phyloP scores from a whole-genome alignment of 2,888 invertebrate species.

The Drosophila borealis region DNA sequence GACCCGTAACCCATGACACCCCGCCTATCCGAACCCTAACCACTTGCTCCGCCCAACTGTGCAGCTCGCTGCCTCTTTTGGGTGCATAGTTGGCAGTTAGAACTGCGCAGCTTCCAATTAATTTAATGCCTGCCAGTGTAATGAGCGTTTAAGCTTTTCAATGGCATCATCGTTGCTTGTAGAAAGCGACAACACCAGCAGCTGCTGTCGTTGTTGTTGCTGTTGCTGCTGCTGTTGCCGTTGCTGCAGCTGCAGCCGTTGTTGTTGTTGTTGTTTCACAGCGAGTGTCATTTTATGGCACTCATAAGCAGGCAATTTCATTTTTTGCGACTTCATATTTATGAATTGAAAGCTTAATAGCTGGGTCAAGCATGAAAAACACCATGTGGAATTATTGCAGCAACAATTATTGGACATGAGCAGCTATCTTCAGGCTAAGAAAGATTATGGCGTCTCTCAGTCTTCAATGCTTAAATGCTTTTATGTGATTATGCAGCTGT shows the following conservation, averaged over 20 bases:
- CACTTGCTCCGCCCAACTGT: constrained; percentile 45
- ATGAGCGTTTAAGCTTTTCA: constrained; percentile 79
- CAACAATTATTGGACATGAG: constrained; percentile 32
- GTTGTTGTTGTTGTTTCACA: constrained; percentile 3
- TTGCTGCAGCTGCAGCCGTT: constrained; percentile 5
- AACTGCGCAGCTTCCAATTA: constrained; percentile 76
- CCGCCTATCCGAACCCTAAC: constrained; percentile 6
- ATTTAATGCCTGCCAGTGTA: constrained; percentile 81
- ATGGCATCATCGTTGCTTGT: constrained; percentile 57
- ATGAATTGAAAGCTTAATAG: constrained; percentile 59
- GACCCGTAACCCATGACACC: neutral
- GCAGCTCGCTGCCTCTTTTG: constrained; percentile 41
- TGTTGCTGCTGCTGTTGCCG: constrained; percentile 7
- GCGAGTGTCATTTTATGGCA: constrained; percentile 58
- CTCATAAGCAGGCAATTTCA: constrained; percentile 55
- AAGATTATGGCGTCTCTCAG: constrained; percentile 19
- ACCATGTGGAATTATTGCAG: constrained; percentile 31
- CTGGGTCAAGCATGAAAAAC: constrained; percentile 32
- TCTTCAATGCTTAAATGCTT: neutral
- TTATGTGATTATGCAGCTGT: neutral
- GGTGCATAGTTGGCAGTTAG: constrained; percentile 61
- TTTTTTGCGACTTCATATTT: constrained; percentile 46
- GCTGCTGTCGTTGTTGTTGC: constrained; percentile 14
- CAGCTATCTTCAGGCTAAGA: constrained; percentile 30
- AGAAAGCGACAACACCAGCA: constrained; percentile 52